Base-by-base conservation (phyloP, 2,797 vertebrate species). In the Taenioides sp. region DNA sequence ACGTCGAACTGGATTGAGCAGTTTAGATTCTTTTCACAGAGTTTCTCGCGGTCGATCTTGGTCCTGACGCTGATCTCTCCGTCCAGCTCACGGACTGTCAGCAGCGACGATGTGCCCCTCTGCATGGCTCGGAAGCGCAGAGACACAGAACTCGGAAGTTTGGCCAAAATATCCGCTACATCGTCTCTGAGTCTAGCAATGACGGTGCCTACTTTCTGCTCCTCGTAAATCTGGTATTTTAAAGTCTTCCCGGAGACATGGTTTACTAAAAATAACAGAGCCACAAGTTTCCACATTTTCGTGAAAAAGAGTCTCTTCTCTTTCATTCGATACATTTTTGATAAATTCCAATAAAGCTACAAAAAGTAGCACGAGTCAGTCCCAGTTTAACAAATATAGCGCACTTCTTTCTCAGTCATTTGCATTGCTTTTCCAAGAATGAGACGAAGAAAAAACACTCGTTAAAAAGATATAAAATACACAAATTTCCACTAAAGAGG, bases 1-100 rank as follows among this genome's bases (percentile, higher is more conserved):
- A 99, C 97, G 69, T 99, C 97, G 72, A 99, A 99, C 86, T 98
- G 96, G 47, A 99, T 95, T 4, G 97, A 96, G 49, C 97, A 99
- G 93, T 98, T 97, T 3, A 95, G 94, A 80, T 98, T 96, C 85
- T 95, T 97, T 75, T 97, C 95, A 82, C 98, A 99, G 65, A 99
- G 96, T 88, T 96, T 96, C 40, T 99, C 98, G 0, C 98, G 95
- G 89, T 99, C 98, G 58, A 99, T 96, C 79, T 95, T 95, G 75
- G 95, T 93, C 79, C 94, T 95, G 80, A 99, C 94, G 93, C 95
- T 96, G 89, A 99, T 96, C 72, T 98, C 96, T 55, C 98, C 98
- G 9, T 95, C 97, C 78, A 95, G 95, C 79, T 99, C 98, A 7
- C 96, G 94, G 47, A 99, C 96, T 0, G 94, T 70, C 0, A 99